Percentiles rank a stretch among this genome's conserved stretches.
Conservation (phyloP, 2,888 invertebrate genomes). For the Prosopocoilus inquinatus region DNA sequence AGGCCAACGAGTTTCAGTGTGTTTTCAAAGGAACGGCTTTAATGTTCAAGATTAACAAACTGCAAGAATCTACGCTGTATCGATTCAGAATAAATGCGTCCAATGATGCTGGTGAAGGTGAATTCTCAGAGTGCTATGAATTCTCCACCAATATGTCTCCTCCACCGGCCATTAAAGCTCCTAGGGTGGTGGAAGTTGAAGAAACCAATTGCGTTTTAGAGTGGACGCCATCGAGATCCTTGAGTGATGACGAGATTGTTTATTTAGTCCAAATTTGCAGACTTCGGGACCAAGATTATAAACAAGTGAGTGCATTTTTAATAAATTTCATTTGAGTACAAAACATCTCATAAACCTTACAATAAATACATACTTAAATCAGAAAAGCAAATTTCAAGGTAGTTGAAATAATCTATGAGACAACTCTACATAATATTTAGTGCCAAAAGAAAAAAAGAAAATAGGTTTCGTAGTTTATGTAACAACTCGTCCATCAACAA, state of each 20-base stretch:
- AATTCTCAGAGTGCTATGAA: conserved; percentile 64
- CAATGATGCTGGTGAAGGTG: conserved; percentile 83
- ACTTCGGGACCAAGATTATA: conserved; percentile 61
- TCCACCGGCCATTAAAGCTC: conserved; percentile 76
- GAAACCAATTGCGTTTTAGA: conserved; percentile 61
- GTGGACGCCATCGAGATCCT: conserved; percentile 62
- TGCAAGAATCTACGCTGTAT: conserved; percentile 79
- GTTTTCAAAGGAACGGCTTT: conserved; percentile 78
- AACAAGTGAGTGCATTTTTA: conserved; percentile 53
- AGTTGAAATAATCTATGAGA: too few relatives aligned
- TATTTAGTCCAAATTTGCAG: conserved; percentile 73
- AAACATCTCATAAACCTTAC: too few relatives aligned
- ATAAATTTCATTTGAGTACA: conserved; percentile 3
- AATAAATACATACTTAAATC: too few relatives aligned
- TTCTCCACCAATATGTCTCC: conserved; percentile 77
- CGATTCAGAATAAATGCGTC: conserved; percentile 82
- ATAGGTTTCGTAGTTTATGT: too few relatives aligned
- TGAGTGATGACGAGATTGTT: conserved; percentile 64
- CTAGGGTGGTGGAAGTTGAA: conserved; percentile 59
- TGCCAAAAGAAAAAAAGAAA: too few relatives aligned
- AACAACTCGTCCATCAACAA: too few relatives aligned
- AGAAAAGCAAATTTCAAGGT: too few relatives aligned
- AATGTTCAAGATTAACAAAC: conserved; percentile 78
- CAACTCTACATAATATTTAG: too few relatives aligned
- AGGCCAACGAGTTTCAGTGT: conserved; percentile 65